Base-by-base conservation (phyloP, 1,140 invertebrate genomes). In the Chymomyza costata region DNA sequence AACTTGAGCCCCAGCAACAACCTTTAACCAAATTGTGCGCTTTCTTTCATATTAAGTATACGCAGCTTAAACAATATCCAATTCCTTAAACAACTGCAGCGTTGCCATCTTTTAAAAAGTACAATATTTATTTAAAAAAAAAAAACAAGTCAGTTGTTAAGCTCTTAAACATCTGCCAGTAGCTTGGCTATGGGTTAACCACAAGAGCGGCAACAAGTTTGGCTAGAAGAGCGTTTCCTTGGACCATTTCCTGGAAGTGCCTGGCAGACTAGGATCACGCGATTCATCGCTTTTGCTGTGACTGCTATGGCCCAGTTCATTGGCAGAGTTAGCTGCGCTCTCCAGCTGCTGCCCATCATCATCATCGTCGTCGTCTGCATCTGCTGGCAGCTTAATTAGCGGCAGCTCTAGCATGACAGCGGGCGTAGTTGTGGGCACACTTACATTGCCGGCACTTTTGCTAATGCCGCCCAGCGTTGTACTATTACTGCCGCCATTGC, bases 141-240 rank as follows among this genome's bases (percentile, higher is more conserved):
- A n/a, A n/a, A n/a, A 45, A 48, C 66, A 80, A 80, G 63, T 80
- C 73, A 54, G 55, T 78, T 78, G 53, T 62, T 80, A 80, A 80
- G 73, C 73, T 80, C 73, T 68, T 68, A 59, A 58, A 50, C 58
- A 65, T 31, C 59, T 43, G 46, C 53, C 53, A 46, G 46, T 38
- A 28, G 31, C 61, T 38, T 60, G 64, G 46, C n/a, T n/a, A n/a
- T n/a, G n/a, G n/a, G n/a, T n/a, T n/a, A 43, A 74, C 67, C 66
- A 49, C 34, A 66, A 62, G 57, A 55, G 66, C 47, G 50, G 66
- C 52, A 49, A 62, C 71, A 65, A 67, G 55, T 52, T 68, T 82
- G 82, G 82, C 84, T 85, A 86, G 76, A 86, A 86, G 13, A 86
- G 66, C 68, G 84, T 86, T 57, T 86, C 84, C 43, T 84, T 86